These are phyloP conservation scores for Psittacula derbiana DNA, from an alignment of 2,797 vertebrate species.

Conservation along the genomic window DNA sequence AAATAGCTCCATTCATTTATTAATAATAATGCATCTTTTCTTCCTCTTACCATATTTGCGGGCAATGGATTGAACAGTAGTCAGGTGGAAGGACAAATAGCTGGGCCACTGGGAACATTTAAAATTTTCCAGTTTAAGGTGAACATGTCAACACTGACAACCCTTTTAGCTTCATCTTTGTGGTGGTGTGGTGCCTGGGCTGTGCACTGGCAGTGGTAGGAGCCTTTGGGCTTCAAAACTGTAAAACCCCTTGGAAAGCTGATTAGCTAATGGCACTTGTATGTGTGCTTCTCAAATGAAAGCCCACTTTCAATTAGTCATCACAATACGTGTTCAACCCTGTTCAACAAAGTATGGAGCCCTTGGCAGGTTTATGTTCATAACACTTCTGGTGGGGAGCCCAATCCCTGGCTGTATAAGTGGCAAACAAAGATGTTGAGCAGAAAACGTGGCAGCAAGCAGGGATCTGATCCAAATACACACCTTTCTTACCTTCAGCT, in stretches of 20 bases:
- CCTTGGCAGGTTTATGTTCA: not conserved
- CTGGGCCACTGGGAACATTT: slow-evolving; percentile 68
- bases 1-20: slow-evolving; percentile 82
- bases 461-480: not conserved
- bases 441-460: not conserved
- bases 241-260: slow-evolving; percentile 12
- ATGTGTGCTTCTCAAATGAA: not conserved
- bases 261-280: slow-evolving; percentile 3
- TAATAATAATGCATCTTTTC: slow-evolving; percentile 78
- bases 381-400: not conserved
- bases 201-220: not conserved
- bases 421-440: not conserved
- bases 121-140: slow-evolving; percentile 70
- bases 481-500: not conserved
- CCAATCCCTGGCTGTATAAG: not conserved
- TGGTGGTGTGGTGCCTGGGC: not conserved
- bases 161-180: slow-evolving; percentile 6
- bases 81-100: slow-evolving; percentile 73
- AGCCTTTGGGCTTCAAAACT: slow-evolving; percentile 2
- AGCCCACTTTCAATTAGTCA: not conserved
- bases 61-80: slow-evolving; percentile 60
- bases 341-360: not conserved
- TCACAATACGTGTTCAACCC: not conserved
- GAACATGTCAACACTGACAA: slow-evolving; percentile 50
- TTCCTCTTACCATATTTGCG: slow-evolving; percentile 61